Conservation (phyloP, 2,113 vertebrate genomes). For the Syrrhaptes paradoxus region DNA sequence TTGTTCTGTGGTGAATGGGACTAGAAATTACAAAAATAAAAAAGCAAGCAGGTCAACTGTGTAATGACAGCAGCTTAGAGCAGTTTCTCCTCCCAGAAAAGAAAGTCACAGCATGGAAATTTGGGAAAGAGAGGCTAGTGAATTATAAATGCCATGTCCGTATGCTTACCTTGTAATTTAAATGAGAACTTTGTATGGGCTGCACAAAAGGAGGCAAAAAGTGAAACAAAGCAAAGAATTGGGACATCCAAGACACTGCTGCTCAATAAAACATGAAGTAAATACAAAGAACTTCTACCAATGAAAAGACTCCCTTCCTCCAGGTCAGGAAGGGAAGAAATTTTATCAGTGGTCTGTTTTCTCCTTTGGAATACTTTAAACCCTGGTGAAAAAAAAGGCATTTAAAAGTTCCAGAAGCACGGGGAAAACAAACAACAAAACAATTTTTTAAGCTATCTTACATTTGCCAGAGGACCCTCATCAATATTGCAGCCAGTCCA, state of each 20-base stretch:
- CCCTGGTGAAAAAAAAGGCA: neutral
- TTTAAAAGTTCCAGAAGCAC: neutral
- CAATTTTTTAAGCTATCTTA: neutral
- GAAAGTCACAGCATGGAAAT: neutral
- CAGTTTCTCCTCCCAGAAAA: neutral
- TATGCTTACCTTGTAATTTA: neutral
- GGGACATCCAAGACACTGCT: neutral
- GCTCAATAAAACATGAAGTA: neutral
- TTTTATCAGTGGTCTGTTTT: neutral
- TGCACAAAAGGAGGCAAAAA: neutral
- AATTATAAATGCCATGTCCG: neutral
- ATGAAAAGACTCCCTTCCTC: neutral
- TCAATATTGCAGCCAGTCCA: constrained; percentile 99
- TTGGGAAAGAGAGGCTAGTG: neutral
- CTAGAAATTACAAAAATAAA: neutral
- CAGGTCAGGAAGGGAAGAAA: neutral
- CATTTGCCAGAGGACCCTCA: constrained; percentile 92
- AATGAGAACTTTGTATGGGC: neutral
- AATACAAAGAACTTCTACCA: neutral
- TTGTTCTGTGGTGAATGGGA: neutral
- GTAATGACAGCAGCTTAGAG: neutral
- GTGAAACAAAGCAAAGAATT: neutral
- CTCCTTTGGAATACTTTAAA: neutral
- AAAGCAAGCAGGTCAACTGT: neutral
- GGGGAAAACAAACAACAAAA: neutral